Base-by-base conservation (phyloP, 2,113 vertebrate species). In the Carollia perspicillata region DNA sequence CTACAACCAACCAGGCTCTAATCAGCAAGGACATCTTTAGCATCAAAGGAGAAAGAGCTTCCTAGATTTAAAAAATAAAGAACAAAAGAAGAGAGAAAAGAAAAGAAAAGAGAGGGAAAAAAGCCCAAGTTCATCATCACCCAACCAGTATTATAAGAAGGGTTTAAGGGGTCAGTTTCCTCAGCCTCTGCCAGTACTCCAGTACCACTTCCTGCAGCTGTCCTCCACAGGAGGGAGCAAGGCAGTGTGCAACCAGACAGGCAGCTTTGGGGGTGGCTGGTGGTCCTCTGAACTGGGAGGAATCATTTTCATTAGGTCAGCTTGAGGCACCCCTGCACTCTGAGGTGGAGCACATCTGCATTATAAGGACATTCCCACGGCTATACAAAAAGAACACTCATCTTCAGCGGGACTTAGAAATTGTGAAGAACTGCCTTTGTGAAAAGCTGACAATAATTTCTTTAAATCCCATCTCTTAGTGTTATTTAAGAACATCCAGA, bases 381-480 rank as follows among this genome's bases (percentile, higher is more conserved):
- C 98, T 98, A 90, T 97, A 97, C 96, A 42, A 88, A 97, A 94
- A 96, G 98, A 98, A 98, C 97, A 91, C 98, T 94, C 98, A 96
- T 98, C 98, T 98, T 96, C 98, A 87, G 97, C 97, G 93, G 98
- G 98, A 78, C 98, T 99, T 96, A 98, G 98, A 95, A 98, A 99
- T 98, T 98, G 98, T 65, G 98, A 98, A 94, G 97, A 99, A 37
- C 97, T 97, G 18, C 97, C 97, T 98, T 99, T 97, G 94, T 97
- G 95, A 97, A 96, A 96, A 98, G 96, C 97, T 98, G 97, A 97
- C 65, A 74, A 40, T 55, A 84, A 96, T 96, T 28, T 79, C 71
- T 90, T 93, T 83, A 86, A 92, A 97, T 98, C 96, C 96, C 97
- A 97, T 98, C 98, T 98, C 97, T 98, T 98, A 98, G 95, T 96